These are phyloP conservation scores for Dendrocincla fuliginosa DNA, from an alignment of 2,797 vertebrate genomes.

Conservation along the genomic window DNA sequence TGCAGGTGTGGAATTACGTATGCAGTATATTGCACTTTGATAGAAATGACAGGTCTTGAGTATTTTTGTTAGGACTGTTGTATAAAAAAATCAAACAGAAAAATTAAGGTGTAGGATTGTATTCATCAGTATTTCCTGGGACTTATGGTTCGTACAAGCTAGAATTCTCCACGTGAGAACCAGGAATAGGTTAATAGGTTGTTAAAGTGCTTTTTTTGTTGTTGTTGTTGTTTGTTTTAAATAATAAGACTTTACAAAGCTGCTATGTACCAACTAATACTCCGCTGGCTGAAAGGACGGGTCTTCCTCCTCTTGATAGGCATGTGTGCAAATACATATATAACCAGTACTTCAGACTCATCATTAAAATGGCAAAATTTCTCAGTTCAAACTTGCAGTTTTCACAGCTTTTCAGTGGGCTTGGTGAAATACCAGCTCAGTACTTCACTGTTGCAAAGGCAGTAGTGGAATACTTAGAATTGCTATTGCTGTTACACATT, in stretches of 20 bases:
- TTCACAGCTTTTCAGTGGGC: conserved; percentile 21
- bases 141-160: neutral
- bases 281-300: conserved; percentile 4
- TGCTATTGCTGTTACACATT: conserved; percentile 41
- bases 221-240: neutral
- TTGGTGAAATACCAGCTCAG: neutral
- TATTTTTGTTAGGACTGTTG: conserved; percentile 36
- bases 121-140: neutral
- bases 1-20: conserved; percentile 45
- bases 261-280: conserved; percentile 62
- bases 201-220: neutral
- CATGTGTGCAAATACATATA: neutral
- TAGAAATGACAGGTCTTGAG: conserved; percentile 20
- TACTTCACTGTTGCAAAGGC: neutral
- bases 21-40: conserved; percentile 66
- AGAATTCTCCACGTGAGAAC: neutral
- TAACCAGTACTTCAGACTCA: neutral
- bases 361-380: conserved; percentile 11
- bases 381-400: conserved; percentile 4
- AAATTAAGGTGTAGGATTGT: neutral
- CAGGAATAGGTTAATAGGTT: neutral
- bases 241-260: conserved; percentile 51
- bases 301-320: neutral
- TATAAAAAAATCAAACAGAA: neutral
- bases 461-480: neutral